Conservation (phyloP, 2,888 invertebrate genomes). For the Drosophila borborema region DNA sequence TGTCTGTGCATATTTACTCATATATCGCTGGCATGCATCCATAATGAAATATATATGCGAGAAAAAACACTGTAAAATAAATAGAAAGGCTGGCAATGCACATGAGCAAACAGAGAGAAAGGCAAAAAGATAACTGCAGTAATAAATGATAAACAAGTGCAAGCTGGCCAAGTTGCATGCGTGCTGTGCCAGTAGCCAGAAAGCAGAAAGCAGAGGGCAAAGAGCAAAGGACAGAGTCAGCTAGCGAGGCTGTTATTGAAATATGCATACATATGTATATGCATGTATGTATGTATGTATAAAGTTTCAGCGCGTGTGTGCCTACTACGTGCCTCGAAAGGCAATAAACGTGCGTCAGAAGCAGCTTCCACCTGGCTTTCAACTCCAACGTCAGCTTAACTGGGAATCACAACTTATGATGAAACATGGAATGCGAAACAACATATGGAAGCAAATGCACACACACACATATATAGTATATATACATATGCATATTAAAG, state of each 20-base stretch:
- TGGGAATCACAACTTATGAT: slow-evolving; percentile 51
- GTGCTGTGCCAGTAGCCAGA: background rate
- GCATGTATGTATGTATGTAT: slow-evolving; percentile 11
- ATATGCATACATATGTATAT: slow-evolving; percentile 29
- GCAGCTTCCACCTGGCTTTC: slow-evolving; percentile 44
- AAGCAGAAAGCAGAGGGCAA: background rate
- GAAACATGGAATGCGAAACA: slow-evolving; percentile 34
- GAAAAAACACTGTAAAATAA: slow-evolving; percentile 56
- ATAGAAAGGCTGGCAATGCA: slow-evolving; percentile 46
- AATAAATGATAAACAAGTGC: slow-evolving; percentile 79
- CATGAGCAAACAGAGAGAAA: slow-evolving; percentile 55
- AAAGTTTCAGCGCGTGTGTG: slow-evolving; percentile 30
- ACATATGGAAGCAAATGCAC: background rate
- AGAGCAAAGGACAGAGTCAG: slow-evolving; percentile 7
- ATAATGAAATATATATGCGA: slow-evolving; percentile 54
- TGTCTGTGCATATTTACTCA: slow-evolving; percentile 32
- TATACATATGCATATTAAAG: slow-evolving; percentile 21
- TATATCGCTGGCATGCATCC: slow-evolving; percentile 55
- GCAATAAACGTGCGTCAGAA: slow-evolving; percentile 63
- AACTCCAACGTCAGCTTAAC: slow-evolving; percentile 18
- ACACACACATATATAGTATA: background rate
- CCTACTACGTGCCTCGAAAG: slow-evolving; percentile 67
- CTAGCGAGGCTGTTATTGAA: slow-evolving; percentile 61
- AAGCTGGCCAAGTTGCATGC: slow-evolving; percentile 58
- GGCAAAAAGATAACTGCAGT: slow-evolving; percentile 63